Evolutionary conservation across 1,140 invertebrate genomes (phyloP).

Genomic region (Hesperophylax magnus): DNA sequence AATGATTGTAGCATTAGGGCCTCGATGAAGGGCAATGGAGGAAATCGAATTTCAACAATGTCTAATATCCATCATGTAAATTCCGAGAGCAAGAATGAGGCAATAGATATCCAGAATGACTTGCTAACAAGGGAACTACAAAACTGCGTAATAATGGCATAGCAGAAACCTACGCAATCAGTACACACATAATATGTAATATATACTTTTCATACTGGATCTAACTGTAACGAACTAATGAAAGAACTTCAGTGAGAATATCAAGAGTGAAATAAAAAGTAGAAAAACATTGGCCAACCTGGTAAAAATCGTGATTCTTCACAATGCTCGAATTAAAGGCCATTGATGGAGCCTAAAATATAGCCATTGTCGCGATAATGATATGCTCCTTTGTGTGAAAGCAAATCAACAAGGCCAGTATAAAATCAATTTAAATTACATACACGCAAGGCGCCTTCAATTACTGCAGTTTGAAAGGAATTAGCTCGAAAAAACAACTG

Average conservation of each 20-base stretch:
- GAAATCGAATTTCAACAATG: constrained; percentile 34
- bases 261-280: neutral
- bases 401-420: neutral
- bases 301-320: constrained; percentile 3
- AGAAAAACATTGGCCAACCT: neutral
- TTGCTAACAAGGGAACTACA: constrained; percentile 3
- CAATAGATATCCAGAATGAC: neutral
- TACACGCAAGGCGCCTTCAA: constrained; percentile 27
- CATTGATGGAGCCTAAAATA: neutral
- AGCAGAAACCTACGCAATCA: neutral
- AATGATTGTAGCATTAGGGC: constrained; percentile 22
- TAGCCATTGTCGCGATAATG: neutral
- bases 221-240: too few species aligned
- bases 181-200: neutral
- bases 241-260: too few species aligned
- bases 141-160: constrained; percentile 3
- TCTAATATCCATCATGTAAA: constrained; percentile 27
- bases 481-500: constrained; percentile 14
- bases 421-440: constrained; percentile 39
- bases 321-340: neutral
- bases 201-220: neutral
- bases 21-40: constrained; percentile 4
- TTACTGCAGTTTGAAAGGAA: constrained; percentile 23
- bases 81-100: neutral
- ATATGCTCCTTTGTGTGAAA: constrained; percentile 10